A percentile compares a stretch with the other conserved stretches of the same genome.
phyloP scores from a whole-genome alignment of 2,888 invertebrate genomes.

The Acronicta aceris region DNA sequence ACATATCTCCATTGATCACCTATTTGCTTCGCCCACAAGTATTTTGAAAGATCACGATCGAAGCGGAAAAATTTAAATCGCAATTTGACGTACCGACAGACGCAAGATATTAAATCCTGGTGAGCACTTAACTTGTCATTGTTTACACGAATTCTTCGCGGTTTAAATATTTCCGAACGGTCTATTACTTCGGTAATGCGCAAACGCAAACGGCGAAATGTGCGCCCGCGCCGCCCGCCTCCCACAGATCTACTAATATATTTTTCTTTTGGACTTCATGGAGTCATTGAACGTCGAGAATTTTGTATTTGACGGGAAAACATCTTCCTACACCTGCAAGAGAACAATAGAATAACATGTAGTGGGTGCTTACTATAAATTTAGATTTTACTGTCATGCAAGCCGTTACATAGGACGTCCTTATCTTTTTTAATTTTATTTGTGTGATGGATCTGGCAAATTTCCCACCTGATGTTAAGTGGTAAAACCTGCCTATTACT shows the following conservation, averaged over 20 bases:
- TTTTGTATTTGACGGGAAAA: conserved; percentile 44
- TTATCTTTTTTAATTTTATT: conserved; percentile 11
- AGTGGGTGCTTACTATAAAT: conserved; percentile 16
- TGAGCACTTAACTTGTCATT: conserved; percentile 56
- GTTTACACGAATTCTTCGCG: conserved; percentile 55
- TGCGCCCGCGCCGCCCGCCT: conserved; percentile 50
- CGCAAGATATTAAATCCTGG: conserved; percentile 49
- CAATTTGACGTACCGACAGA: conserved; percentile 40
- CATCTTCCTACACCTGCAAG: conserved; percentile 37
- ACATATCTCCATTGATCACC: conserved; percentile 17
- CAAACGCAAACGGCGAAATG: conserved; percentile 37
- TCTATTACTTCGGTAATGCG: conserved; percentile 39
- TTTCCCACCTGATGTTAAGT: neutral
- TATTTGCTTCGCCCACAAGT: conserved; percentile 9
- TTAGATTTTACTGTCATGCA: conserved; percentile 15
- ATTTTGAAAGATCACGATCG: conserved; percentile 12
- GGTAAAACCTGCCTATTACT: too few relatives aligned
- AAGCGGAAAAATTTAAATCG: conserved; percentile 28
- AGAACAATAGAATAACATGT: conserved; percentile 33
- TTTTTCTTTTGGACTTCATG: conserved; percentile 54
- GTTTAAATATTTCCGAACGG: conserved; percentile 40
- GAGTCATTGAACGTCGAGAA: conserved; percentile 57
- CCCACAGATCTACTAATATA: conserved; percentile 52
- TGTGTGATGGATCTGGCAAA: neutral
- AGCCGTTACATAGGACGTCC: conserved; percentile 3